Evolutionary conservation across 1,140 invertebrate species (phyloP).

Genomic region (Pseudomyrmex dendroicus): DNA sequence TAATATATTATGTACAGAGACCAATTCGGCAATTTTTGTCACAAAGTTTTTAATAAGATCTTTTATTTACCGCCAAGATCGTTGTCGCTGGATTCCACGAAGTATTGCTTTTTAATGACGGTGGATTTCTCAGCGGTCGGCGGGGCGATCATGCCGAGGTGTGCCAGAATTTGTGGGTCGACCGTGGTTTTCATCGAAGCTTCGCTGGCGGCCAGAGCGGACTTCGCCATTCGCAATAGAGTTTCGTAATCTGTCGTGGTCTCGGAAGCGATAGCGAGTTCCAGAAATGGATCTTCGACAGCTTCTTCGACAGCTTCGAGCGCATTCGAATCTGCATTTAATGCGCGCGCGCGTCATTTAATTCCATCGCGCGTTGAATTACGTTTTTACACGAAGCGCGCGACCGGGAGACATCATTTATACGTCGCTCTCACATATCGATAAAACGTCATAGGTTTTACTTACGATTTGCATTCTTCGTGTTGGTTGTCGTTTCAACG

Average conservation of each 20-base stretch:
- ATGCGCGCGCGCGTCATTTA: neutral
- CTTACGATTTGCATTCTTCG: constrained; percentile 67
- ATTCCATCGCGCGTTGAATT: neutral
- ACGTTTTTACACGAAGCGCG: neutral
- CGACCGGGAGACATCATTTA: neutral
- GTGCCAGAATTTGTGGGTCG: constrained; percentile 78
- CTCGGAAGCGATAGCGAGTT: constrained; percentile 83
- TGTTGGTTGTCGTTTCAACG: constrained; percentile 52
- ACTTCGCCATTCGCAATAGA: constrained; percentile 78
- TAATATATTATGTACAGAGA: no score
- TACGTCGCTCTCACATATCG: neutral
- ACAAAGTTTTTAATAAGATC: no score
- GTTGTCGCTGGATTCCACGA: constrained; percentile 88
- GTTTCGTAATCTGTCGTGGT: constrained; percentile 78
- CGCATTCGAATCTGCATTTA: constrained; percentile 19
- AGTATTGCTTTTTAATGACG: constrained; percentile 75
- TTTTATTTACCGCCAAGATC: constrained; percentile 83
- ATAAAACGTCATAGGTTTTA: constrained; percentile 29
- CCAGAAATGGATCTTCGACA: constrained; percentile 80
- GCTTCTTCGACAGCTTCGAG: constrained; percentile 33
- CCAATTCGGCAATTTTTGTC: neutral
- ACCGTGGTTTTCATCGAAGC: constrained; percentile 69
- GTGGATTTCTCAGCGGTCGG: constrained; percentile 57
- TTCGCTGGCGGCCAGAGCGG: constrained; percentile 70
- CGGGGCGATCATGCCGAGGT: constrained; percentile 74